Evolutionary conservation across 2,888 invertebrate species (phyloP).

Genomic region (Ectemnius lituratus): DNA sequence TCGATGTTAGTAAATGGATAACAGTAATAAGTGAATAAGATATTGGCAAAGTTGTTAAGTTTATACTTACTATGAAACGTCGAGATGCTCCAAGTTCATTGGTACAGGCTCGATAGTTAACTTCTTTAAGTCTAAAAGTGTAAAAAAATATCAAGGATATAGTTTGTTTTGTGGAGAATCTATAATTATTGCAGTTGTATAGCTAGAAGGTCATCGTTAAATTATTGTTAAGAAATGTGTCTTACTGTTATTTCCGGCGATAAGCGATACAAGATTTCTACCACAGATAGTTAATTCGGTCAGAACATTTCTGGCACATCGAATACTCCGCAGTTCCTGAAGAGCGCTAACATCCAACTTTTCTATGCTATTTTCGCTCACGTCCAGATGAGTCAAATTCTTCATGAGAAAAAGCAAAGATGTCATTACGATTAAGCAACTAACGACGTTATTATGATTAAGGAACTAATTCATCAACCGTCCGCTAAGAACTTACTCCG

Average conservation of each 20-base stretch:
- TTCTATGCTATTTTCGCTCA: conserved; percentile 91
- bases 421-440: neutral
- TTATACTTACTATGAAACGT: conserved; percentile 84
- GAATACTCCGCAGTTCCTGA: conserved; percentile 86
- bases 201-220: neutral
- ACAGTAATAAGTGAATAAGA: too few relatives aligned
- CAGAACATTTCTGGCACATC: conserved; percentile 88
- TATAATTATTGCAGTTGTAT: neutral
- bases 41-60: neutral
- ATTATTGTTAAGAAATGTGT: neutral
- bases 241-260: conserved; percentile 90
- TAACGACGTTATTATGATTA: neutral
- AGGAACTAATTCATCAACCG: conserved; percentile 1
- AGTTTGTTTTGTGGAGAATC: neutral
- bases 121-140: conserved; percentile 84
- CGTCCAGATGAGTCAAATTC: conserved; percentile 90
- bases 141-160: neutral
- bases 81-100: conserved; percentile 85
- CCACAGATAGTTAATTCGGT: conserved; percentile 89
- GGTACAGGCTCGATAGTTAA: conserved; percentile 86
- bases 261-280: conserved; percentile 85
- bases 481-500: conserved; percentile 82
- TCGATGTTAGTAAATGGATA: too few relatives aligned
- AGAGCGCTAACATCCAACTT: conserved; percentile 89
- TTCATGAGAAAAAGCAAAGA: conserved; percentile 70